Evolutionary conservation across 2,888 invertebrate species (phyloP), one percentile per base, ranked within the genome.

Genomic region (Melangyna quadrimaculata): DNA sequence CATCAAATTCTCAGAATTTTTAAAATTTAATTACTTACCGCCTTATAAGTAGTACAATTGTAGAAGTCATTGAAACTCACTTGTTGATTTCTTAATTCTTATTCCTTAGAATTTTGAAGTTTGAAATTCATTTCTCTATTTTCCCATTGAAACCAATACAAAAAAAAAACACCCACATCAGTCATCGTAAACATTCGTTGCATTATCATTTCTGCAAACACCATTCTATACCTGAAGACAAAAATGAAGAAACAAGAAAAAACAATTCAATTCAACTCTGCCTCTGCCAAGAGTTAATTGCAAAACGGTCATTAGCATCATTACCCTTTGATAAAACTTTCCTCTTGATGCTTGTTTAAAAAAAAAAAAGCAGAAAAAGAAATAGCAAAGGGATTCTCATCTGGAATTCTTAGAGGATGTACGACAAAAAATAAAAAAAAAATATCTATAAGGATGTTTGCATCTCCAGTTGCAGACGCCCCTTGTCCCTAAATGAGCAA

Each of bases 261-360:
- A 65, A 43, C 69, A 73, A 78, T 74, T 78, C 84, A 72, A 79
- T 84, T 84, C 75, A 84, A 80, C 61, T 69, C 37, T 17, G 6
- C 59, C 69, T 72, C 67, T 67, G 59, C 72, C 45, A 55, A 75
- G 69, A 84, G 84, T 80, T 84, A 84, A 84, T 84, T 84, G 84
- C 80, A 61, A 84, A 84, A 84, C 67, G 80, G 71, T 80, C 80
- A 84, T 84, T 84, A 84, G 75, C 75, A 80, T 80, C 84, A 80
- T 84, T 80, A 84, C 84, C 67, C 75, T 80, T 72, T 72, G 78
- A 45, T 65, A 67, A 43, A 51, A 72, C 65, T 24, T 65, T 72
- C 51, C 69, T 32, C 61, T 61, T 45, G 29, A 45, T 59, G 29
- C 19, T 19, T 45, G 17, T 32, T 45, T 32, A 37, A 24, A 24